phyloP scores from a whole-genome alignment of 2,888 invertebrate genomes.

The Ormia ochracea region DNA sequence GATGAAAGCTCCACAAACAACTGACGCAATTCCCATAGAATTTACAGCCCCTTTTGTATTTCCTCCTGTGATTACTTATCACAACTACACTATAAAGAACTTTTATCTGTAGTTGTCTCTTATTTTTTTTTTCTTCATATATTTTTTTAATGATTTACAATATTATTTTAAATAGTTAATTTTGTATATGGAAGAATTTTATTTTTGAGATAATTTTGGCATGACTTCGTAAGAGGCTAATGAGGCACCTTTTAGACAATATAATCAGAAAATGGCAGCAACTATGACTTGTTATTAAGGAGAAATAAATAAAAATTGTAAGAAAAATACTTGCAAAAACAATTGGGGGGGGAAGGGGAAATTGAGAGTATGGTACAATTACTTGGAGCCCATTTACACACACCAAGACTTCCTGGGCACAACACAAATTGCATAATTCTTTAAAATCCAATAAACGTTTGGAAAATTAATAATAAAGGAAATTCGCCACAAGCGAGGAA shows the following conservation, averaged over 20 bases:
- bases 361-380: no score
- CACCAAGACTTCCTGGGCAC: no score
- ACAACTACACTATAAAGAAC: not conserved
- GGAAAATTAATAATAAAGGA: no score
- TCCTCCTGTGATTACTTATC: constrained; percentile 6
- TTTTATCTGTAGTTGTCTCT: not conserved
- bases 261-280: not conserved
- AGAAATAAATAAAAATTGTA: not conserved
- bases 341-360: no score
- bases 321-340: no score
- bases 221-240: not conserved
- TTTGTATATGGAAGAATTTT: not conserved
- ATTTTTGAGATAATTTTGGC: not conserved
- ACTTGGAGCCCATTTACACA: no score
- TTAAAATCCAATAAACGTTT: no score
- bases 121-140: not conserved
- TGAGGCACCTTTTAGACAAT: not conserved
- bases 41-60: constrained; percentile 11
- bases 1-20: constrained; percentile 28
- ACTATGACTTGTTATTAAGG: not conserved
- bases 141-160: constrained; percentile 30
- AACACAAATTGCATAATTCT: no score
- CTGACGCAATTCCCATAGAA: constrained; percentile 57
- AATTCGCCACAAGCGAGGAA: no score
- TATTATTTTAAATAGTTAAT: not conserved